These are phyloP conservation scores for Saccostrea glomerata DNA, from an alignment of 1,140 invertebrate species.

Conservation along the genomic window DNA sequence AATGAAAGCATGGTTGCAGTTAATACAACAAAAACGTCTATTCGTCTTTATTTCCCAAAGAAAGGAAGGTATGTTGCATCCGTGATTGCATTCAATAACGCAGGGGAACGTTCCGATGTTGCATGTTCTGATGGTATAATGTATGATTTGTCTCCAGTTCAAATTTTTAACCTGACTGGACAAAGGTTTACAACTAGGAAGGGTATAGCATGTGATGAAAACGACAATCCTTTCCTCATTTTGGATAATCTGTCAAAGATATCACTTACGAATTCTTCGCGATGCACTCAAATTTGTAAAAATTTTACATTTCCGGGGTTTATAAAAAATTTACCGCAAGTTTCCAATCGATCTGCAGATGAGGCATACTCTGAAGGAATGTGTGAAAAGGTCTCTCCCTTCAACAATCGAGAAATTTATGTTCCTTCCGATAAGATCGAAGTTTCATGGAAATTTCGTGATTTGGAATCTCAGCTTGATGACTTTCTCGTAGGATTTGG, in stretches of 20 bases:
- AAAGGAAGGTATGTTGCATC: conserved; percentile 36
- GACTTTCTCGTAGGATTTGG: conserved; percentile 49
- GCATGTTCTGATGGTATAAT: conserved; percentile 55
- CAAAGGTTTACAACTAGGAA: conserved; percentile 37
- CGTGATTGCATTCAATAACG: conserved; percentile 55
- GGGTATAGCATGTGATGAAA: conserved; percentile 52
- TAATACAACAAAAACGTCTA: background rate
- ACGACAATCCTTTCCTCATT: conserved; percentile 52
- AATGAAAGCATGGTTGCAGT: background rate
- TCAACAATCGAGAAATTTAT: background rate
- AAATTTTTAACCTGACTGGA: conserved; percentile 45
- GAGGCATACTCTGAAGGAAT: background rate
- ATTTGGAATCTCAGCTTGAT: conserved; percentile 43
- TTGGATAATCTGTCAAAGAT: conserved; percentile 51
- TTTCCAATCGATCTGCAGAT: background rate
- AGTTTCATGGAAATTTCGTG: conserved; percentile 33
- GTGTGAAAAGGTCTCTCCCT: background rate
- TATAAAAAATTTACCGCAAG: background rate
- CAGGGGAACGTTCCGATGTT: conserved; percentile 50
- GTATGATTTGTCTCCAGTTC: background rate
- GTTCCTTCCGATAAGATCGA: background rate
- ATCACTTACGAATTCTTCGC: background rate
- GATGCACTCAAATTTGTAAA: conserved; percentile 21
- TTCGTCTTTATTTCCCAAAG: background rate
- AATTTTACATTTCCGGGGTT: background rate